Evolutionary conservation across 2,888 invertebrate species (phyloP).

Genomic region (Timema podura): DNA sequence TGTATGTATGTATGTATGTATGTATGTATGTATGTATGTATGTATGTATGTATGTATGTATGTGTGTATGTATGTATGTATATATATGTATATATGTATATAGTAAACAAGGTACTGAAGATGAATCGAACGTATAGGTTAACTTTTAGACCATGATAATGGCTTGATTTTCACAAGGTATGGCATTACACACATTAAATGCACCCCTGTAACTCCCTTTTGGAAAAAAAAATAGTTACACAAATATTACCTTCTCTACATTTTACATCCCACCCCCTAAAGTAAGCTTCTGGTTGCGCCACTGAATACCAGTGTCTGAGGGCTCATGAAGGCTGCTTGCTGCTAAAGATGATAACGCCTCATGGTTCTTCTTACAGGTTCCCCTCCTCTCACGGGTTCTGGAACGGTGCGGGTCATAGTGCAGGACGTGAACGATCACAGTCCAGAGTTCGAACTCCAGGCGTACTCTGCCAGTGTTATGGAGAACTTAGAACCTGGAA

Average conservation of each 20-base stretch:
- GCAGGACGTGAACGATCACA: constrained; percentile 92
- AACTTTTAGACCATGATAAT: neutral
- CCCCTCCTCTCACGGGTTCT: constrained; percentile 87
- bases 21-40: too few species aligned
- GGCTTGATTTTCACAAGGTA: neutral
- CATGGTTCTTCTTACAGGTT: constrained; percentile 60
- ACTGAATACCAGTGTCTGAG: too few species aligned
- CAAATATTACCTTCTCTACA: neutral
- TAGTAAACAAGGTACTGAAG: neutral
- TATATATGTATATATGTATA: too few species aligned
- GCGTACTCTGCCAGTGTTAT: constrained; percentile 72
- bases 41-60: too few species aligned
- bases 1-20: neutral
- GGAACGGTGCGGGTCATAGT: constrained; percentile 86
- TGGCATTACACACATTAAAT: neutral
- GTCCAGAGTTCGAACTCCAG: constrained; percentile 80
- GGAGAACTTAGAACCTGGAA: constrained; percentile 78
- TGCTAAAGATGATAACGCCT: too few species aligned
- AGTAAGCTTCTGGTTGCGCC: too few species aligned
- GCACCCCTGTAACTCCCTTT: neutral
- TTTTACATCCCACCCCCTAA: too few species aligned
- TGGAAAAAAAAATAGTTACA: neutral
- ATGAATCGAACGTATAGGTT: neutral
- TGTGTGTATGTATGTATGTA: too few species aligned
- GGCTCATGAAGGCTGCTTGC: too few species aligned